A percentile compares a stretch with the other conserved stretches of the same genome.
Evolutionary conservation across 2,888 invertebrate species (phyloP).

Genomic region (Lasioglossum calceatum): DNA sequence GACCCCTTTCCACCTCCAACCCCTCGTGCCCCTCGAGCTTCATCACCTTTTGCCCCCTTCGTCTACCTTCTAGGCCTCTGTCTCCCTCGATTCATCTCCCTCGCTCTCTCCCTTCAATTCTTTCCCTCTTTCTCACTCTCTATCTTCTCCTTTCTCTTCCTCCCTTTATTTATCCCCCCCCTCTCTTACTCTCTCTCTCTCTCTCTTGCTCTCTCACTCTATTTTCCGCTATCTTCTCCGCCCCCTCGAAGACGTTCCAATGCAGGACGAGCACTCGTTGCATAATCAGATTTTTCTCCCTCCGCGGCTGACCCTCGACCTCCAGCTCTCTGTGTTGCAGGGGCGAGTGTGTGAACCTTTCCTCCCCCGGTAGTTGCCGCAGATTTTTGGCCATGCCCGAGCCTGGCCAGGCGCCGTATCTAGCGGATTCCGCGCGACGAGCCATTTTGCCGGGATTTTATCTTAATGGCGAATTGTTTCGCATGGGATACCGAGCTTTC

Average conservation of each 20-base stretch:
- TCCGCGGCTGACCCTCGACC: slow-evolving; percentile 61
- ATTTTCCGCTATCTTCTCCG: slow-evolving; percentile 59
- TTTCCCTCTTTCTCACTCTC: not conserved
- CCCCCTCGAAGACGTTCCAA: slow-evolving; percentile 52
- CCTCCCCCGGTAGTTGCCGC: slow-evolving; percentile 30
- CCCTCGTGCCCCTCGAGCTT: slow-evolving; percentile 72
- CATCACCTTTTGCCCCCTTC: slow-evolving; percentile 70
- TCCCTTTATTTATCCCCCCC: slow-evolving; percentile 30
- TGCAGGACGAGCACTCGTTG: slow-evolving; percentile 65
- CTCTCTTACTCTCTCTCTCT: not conserved
- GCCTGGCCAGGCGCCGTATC: slow-evolving; percentile 20
- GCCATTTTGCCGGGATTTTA: slow-evolving; percentile 55
- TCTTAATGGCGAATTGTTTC: slow-evolving; percentile 49
- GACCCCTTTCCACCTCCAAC: slow-evolving; percentile 80
- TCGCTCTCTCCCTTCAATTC: not conserved
- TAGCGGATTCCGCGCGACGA: slow-evolving; percentile 31
- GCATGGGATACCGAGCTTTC: not conserved
- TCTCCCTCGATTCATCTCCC: slow-evolving; percentile 14
- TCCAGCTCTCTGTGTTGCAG: slow-evolving; percentile 40
- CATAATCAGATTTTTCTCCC: slow-evolving; percentile 70
- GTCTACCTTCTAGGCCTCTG: slow-evolving; percentile 52
- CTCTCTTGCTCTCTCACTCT: slow-evolving; percentile 41
- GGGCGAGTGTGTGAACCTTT: slow-evolving; percentile 50
- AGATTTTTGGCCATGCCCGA: slow-evolving; percentile 35
- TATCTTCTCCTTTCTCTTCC: not conserved